These are phyloP conservation scores for Sarcophaga rosellei DNA, from an alignment of 2,888 invertebrate genomes.

Conservation along the genomic window DNA sequence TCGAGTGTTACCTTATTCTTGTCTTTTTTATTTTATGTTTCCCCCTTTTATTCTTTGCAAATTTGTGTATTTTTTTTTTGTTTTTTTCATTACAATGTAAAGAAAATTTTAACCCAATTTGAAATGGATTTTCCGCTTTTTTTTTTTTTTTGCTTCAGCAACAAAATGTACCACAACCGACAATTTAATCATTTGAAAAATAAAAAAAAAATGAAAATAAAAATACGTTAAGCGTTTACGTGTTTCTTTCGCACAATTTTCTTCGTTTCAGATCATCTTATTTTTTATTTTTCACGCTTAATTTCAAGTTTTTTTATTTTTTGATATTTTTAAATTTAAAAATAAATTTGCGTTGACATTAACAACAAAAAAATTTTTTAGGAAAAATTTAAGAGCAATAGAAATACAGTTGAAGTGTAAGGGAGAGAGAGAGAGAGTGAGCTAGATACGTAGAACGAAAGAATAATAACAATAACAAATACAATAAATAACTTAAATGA, in stretches of 20 bases:
- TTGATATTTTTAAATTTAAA: slow-evolving; percentile 17
- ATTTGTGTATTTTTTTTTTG: neutral
- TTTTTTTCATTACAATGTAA: neutral
- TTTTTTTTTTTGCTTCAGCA: neutral
- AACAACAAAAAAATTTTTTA: slow-evolving; percentile 10
- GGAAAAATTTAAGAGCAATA: neutral
- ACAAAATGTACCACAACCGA: neutral
- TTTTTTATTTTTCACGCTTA: neutral
- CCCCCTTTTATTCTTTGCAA: neutral
- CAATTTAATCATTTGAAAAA: neutral
- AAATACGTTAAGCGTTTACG: neutral
- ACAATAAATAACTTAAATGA: slow-evolving; percentile 61
- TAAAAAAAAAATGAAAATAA: too few relatives aligned
- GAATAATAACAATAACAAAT: slow-evolving; percentile 16
- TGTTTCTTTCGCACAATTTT: neutral
- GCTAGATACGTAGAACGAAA: neutral
- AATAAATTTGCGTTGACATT: slow-evolving; percentile 41
- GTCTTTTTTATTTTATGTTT: too few relatives aligned
- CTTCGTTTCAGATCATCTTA: neutral
- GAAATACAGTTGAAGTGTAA: neutral
- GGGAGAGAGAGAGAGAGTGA: neutral
- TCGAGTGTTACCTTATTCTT: too few relatives aligned
- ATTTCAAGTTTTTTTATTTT: neutral
- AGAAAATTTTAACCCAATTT: slow-evolving; percentile 41
- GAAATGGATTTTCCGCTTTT: slow-evolving; percentile 16